Evolutionary conservation across 2,797 vertebrate species (phyloP).

Genomic region (Cyclopterus lumpus): DNA sequence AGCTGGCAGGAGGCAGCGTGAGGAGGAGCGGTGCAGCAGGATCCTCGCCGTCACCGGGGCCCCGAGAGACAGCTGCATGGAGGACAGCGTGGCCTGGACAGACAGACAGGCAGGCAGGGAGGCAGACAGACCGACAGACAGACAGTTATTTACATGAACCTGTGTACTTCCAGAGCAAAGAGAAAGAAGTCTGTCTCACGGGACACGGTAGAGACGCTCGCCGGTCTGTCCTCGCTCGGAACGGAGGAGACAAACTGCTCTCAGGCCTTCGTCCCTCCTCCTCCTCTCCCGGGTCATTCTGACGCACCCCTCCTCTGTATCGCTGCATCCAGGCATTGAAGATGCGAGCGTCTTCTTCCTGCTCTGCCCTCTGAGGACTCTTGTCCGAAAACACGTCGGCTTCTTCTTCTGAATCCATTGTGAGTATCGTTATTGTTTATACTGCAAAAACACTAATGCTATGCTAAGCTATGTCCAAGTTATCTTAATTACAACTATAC

Average conservation of each 20-base stretch:
- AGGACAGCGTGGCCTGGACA: constrained; percentile 82
- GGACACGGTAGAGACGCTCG: constrained; percentile 78
- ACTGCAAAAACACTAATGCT: background rate
- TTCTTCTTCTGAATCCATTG: constrained; percentile 64
- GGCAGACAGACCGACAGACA: no score
- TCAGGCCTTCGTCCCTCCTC: constrained; percentile 78
- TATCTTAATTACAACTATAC: background rate
- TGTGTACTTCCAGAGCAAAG: no score
- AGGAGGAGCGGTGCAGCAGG: constrained; percentile 76
- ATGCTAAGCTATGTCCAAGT: background rate
- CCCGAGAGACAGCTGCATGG: constrained; percentile 80
- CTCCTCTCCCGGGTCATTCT: constrained; percentile 65
- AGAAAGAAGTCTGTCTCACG: constrained; percentile 31
- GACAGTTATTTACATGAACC: no score
- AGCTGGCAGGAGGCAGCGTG: constrained; percentile 75
- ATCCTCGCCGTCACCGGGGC: constrained; percentile 79
- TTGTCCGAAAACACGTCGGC: constrained; percentile 49
- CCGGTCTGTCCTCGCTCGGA: constrained; percentile 37
- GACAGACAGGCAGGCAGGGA: no score
- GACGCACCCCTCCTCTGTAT: constrained; percentile 81
- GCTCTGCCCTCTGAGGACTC: background rate
- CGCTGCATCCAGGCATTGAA: constrained; percentile 91
- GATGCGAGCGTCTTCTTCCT: constrained; percentile 83
- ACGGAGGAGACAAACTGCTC: constrained; percentile 51
- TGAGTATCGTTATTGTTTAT: background rate